A percentile compares a stretch with the other conserved stretches of the same genome.
These are phyloP conservation scores for Hoplodrina ambigua DNA, from an alignment of 2,888 invertebrate species.

Conservation along the genomic window DNA sequence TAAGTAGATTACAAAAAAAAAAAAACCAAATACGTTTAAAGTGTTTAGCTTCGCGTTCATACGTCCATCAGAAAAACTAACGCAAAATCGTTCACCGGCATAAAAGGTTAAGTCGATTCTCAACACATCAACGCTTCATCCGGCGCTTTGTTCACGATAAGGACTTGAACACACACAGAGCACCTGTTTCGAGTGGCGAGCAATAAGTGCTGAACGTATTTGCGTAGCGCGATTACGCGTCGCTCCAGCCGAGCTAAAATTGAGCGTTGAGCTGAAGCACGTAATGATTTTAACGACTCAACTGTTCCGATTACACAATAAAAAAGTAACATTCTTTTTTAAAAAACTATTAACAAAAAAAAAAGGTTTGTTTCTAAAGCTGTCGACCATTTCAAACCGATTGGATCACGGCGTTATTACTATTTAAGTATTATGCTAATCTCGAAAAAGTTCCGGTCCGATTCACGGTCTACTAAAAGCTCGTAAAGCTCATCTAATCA, in stretches of 20 bases:
- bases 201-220: conserved; percentile 88
- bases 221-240: conserved; percentile 86
- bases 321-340: conserved; percentile 52
- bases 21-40: not conserved
- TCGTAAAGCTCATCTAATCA: conserved; percentile 79
- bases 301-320: conserved; percentile 53
- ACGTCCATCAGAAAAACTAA: conserved; percentile 35
- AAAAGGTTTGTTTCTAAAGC: conserved; percentile 22
- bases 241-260: conserved; percentile 72
- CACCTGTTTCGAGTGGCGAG: conserved; percentile 84
- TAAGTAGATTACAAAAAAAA: conserved; percentile 10
- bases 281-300: conserved; percentile 61
- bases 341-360: conserved; percentile 36
- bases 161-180: conserved; percentile 81
- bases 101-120: conserved; percentile 71
- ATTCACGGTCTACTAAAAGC: conserved; percentile 72
- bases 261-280: conserved; percentile 65
- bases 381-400: conserved; percentile 23
- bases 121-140: conserved; percentile 74
- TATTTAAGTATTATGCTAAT: conserved; percentile 60
- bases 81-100: conserved; percentile 52
- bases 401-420: conserved; percentile 52
- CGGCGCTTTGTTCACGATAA: conserved; percentile 81
- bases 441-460: conserved; percentile 58
- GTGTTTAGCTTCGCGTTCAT: conserved; percentile 14